Conservation (phyloP, 1,140 invertebrate genomes). For the Oryctes rhinoceros region DNA sequence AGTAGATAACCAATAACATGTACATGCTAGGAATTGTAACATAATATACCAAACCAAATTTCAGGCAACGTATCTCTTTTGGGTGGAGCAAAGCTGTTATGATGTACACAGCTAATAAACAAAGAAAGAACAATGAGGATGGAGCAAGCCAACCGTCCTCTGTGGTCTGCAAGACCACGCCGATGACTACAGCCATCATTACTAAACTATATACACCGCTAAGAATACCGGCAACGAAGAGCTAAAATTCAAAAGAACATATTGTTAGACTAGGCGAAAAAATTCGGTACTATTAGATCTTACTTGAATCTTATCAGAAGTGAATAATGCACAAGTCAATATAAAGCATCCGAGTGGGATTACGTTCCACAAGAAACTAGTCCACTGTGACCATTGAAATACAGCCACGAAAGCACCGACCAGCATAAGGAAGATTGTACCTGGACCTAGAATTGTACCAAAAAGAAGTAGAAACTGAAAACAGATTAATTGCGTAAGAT, state of each 20-base stretch:
- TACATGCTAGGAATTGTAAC: conserved; percentile 95
- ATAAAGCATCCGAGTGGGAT: conserved; percentile 80
- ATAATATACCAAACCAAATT: conserved; percentile 86
- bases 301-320: conserved; percentile 28
- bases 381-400: conserved; percentile 80
- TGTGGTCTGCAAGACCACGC: conserved; percentile 81
- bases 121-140: conserved; percentile 79
- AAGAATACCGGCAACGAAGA: conserved; percentile 79
- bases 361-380: conserved; percentile 81
- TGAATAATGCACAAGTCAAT: conserved; percentile 71
- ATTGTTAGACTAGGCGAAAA: conserved; percentile 27
- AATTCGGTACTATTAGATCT: conserved; percentile 1
- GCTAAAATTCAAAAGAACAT: conserved; percentile 59
- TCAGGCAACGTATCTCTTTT: conserved; percentile 80
- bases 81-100: conserved; percentile 84
- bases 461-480: conserved; percentile 65
- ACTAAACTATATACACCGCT: conserved; percentile 84
- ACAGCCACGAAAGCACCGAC: conserved; percentile 87
- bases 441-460: conserved; percentile 81
- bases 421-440: conserved; percentile 90
- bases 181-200: conserved; percentile 93
- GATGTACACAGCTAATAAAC: conserved; percentile 70
- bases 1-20: conserved; percentile 89
- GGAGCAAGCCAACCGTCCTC: conserved; percentile 83
- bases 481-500: not conserved